A percentile compares a stretch with the other conserved stretches of the same genome.
These are phyloP conservation scores for Sarcophaga carnaria DNA, from an alignment of 2,888 invertebrate genomes.

Conservation along the genomic window DNA sequence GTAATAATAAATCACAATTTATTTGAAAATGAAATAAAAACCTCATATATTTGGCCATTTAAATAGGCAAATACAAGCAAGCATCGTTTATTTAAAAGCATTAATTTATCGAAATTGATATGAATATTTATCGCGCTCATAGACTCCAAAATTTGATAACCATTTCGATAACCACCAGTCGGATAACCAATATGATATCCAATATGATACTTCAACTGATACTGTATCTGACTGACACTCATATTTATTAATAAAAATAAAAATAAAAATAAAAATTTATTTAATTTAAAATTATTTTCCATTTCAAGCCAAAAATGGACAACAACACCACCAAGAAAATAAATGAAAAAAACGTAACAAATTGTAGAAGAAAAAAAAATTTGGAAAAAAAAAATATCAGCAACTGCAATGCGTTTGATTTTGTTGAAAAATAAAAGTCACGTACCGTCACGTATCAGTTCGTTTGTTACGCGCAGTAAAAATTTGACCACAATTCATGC, in stretches of 20 bases:
- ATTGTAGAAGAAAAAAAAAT: not conserved
- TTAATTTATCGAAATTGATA: no score
- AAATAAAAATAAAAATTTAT: constrained; percentile 9
- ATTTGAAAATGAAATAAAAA: no score
- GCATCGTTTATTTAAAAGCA: no score
- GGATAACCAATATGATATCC: not conserved
- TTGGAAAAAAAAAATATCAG: not conserved
- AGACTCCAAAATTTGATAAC: no score
- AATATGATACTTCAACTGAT: not conserved
- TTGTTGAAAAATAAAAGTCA: constrained; percentile 64
- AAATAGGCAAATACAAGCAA: no score
- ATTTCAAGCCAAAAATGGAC: not conserved
- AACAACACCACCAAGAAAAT: not conserved
- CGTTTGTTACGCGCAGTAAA: constrained; percentile 58
- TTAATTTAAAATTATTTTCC: not conserved
- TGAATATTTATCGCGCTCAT: no score
- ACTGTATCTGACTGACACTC: not conserved
- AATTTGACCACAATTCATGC: constrained; percentile 64
- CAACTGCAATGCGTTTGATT: constrained; percentile 8
- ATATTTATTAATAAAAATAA: not conserved
- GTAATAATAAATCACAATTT: no score
- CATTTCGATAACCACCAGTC: no score
- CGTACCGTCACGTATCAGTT: constrained; percentile 65
- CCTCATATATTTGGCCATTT: no score
- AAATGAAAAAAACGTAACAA: constrained; percentile 3